Evolutionary conservation across 2,113 vertebrate genomes (phyloP), one percentile per base, ranked within the genome.

Genomic region (Platysternon megacephalum): DNA sequence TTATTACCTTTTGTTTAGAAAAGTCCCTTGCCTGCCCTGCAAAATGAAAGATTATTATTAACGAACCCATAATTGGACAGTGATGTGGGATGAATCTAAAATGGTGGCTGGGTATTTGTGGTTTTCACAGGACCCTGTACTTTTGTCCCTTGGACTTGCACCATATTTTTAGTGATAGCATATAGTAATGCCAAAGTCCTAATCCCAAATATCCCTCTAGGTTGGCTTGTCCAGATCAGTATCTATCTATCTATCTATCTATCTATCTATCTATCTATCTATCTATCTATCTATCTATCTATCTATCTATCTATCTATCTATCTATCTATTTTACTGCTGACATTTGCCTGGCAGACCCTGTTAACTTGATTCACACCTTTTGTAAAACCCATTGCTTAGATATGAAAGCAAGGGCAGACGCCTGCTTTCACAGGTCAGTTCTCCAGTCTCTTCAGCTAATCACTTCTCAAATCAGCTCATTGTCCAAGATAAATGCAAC

Each of bases 311-410:
- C n/a, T n/a, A n/a, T n/a, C n/a, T n/a, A n/a, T n/a, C n/a, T n/a
- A n/a, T n/a, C n/a, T n/a, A n/a, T n/a, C n/a, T 49, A 14, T 49
- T 49, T 49, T 49, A 16, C 49, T 49, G 84, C n/a, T 84, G 80
- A 56, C 65, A 4, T 89, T 81, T 85, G 16, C 87, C 83, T 94
- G 85, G 85, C 91, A 96, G 32, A 88, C 79, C 53, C 53, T 91
- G 16, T 81, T 84, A 86, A 86, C 61, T 86, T 84, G 90, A 35
- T 93, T 97, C 39, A 91, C 90, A 58, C 11, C n/a, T 88, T 95
- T 92, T 94, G 82, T 92, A 87, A 74, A 96, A 96, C 55, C 35
- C 58, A 52, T 82, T 85, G 19, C 92, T 68, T 85, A 79, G 85
- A 55, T 90, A 76, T 1, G 7, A 81, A 82, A 90, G 76, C 55